These are phyloP conservation scores for Pangasius larnaudii DNA, from an alignment of 2,797 vertebrate genomes.

Conservation along the genomic window DNA sequence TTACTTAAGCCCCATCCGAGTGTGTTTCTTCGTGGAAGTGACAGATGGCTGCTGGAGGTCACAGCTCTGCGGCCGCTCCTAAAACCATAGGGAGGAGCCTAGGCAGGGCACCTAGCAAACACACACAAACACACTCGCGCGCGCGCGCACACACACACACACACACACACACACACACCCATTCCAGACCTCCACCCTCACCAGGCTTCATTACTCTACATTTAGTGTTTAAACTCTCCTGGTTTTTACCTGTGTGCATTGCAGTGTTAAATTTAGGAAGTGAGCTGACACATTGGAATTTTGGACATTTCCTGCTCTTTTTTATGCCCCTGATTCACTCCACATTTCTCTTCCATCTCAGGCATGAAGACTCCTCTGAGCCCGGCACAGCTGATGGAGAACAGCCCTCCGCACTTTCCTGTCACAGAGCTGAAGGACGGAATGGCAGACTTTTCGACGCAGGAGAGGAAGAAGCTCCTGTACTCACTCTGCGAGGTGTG, in stretches of 20 bases:
- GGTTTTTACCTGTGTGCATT: constrained; percentile 16
- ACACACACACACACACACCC: constrained; percentile 30
- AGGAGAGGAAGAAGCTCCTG: constrained; percentile 82
- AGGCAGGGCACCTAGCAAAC: constrained; percentile 25
- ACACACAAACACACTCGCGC: background rate
- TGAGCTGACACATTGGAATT: constrained; percentile 7
- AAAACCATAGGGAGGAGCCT: constrained; percentile 33
- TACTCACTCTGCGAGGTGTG: constrained; percentile 87
- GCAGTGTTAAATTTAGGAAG: constrained; percentile 32
- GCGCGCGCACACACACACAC: constrained; percentile 9
- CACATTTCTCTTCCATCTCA: constrained; percentile 53
- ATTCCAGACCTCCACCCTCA: constrained; percentile 21
- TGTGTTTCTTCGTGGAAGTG: constrained; percentile 41
- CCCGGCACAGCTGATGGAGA: constrained; percentile 73
- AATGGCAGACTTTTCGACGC: constrained; percentile 63
- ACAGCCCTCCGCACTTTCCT: constrained; percentile 80
- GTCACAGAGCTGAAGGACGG: constrained; percentile 80
- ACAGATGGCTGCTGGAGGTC: constrained; percentile 61
- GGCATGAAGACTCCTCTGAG: constrained; percentile 80
- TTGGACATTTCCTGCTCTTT: background rate
- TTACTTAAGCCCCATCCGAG: constrained; percentile 27
- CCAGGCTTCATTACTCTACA: constrained; percentile 2
- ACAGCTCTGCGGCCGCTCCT: constrained; percentile 38
- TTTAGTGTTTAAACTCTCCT: constrained; percentile 39
- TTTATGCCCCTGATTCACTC: background rate